Percentiles rank a stretch among this genome's conserved stretches.
phyloP scores from a whole-genome alignment of 2,888 invertebrate species.

The Habrosyne pyritoides region DNA sequence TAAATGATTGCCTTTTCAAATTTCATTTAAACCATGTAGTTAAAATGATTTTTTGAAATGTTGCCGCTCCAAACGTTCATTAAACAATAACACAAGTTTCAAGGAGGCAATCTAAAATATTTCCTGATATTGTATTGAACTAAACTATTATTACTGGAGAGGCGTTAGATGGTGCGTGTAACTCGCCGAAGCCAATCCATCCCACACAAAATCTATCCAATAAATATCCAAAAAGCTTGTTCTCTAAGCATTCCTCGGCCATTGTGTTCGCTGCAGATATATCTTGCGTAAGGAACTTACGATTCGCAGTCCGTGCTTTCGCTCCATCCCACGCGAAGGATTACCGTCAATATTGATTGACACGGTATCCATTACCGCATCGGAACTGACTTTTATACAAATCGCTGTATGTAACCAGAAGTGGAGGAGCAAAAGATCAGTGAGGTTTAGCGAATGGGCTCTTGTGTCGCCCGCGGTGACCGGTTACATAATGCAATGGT shows the following conservation, averaged over 20 bases:
- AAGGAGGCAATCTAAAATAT: not conserved
- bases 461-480: conserved; percentile 55
- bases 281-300: conserved; percentile 77
- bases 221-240: conserved; percentile 83
- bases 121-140: conserved; percentile 1
- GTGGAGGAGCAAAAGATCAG: conserved; percentile 47
- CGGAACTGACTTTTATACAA: conserved; percentile 53
- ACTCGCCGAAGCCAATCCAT: conserved; percentile 68
- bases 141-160: conserved; percentile 35
- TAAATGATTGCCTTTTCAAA: too few relatives aligned
- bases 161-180: conserved; percentile 53
- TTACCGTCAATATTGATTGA: conserved; percentile 64
- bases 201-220: conserved; percentile 82
- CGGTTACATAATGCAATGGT: conserved; percentile 72
- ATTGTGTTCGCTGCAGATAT: conserved; percentile 79
- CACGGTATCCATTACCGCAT: conserved; percentile 70
- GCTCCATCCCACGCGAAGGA: conserved; percentile 66
- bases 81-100: not conserved
- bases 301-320: conserved; percentile 63
- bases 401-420: conserved; percentile 56
- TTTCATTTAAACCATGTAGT: too few relatives aligned
- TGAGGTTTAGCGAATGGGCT: conserved; percentile 50
- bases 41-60: too few relatives aligned
- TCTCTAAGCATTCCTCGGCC: conserved; percentile 74
- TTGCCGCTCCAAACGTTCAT: too few relatives aligned